Base-by-base conservation (phyloP, 2,888 invertebrate species). In the Drosophila quinaria region DNA sequence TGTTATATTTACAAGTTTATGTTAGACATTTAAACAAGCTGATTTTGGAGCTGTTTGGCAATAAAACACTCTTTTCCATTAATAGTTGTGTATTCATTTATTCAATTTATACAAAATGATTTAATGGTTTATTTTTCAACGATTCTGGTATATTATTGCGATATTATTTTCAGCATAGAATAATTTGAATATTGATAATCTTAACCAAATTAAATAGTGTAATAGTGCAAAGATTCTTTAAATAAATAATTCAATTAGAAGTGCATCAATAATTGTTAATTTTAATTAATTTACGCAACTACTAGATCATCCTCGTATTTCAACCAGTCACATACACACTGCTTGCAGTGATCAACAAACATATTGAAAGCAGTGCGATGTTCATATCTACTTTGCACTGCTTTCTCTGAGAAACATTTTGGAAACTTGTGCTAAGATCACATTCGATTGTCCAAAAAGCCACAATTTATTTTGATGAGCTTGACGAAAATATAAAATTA, bases 21-120 rank as follows among this genome's bases (percentile, higher is more conserved):
- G 19, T 33, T 39, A 50, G 4, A 58, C 52, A 77, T 62, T 22
- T 22, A 8, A 15, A 56, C 29, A 8, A 59, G 78, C 78, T 78
- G 29, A 58, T 61, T 60, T 73, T 73, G 47, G 19, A 74, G 78
- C 69, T 76, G 49, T 41, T 47, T 73, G 68, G 29, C 64, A 74
- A 65, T 73, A 69, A 76, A 62, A 41, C 15, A 78, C 25, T 31
- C 39, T 50, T 13, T 54, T 52, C 33, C 52, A 35, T 17, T 55
- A 56, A 51, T 22, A 37, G 0, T 25, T 44, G n/a, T 8, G n/a
- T 25, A 15, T 41, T 42, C 0, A 6, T 52, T 15, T 29, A 6
- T 13, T n/a, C 1, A 9, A 11, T 13, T 17, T 13, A 19, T 50
- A 19, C 31, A 8, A 33, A 29, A 2, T 8, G 8, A n/a, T n/a